Percentiles rank a stretch among this genome's conserved stretches.
These are phyloP conservation scores for Epicampocera succincta DNA, from an alignment of 2,888 invertebrate species.

Conservation along the genomic window DNA sequence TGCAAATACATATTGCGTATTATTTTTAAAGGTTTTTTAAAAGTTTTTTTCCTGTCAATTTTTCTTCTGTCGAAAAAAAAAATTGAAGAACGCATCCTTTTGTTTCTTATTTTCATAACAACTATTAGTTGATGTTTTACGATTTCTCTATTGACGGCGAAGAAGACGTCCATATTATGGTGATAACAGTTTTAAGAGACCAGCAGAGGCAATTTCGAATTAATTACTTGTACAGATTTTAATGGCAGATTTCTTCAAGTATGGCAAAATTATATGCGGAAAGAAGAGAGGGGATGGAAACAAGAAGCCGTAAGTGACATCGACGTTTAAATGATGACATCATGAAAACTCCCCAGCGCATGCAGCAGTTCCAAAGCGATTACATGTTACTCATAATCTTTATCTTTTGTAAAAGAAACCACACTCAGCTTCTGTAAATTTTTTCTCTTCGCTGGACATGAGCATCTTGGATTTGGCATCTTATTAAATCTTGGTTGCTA, in stretches of 20 bases:
- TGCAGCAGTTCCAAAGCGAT: slow-evolving; percentile 15
- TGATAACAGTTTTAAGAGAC: slow-evolving; percentile 14
- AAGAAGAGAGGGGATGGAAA: slow-evolving; percentile 37
- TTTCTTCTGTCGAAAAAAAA: background rate
- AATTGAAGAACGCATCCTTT: slow-evolving; percentile 43
- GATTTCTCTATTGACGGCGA: slow-evolving; percentile 20
- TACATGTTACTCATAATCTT: slow-evolving; percentile 3
- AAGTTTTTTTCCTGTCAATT: slow-evolving; percentile 25
- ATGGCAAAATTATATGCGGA: slow-evolving; percentile 46
- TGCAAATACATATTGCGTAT: too few species aligned
- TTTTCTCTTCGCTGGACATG: too few species aligned
- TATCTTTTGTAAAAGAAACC: too few species aligned
- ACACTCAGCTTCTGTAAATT: too few species aligned
- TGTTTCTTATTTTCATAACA: slow-evolving; percentile 28
- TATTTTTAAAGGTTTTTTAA: too few species aligned
- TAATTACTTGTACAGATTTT: slow-evolving; percentile 63
- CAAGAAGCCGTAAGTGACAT: background rate
- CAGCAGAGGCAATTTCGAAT: slow-evolving; percentile 46
- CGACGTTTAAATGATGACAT: slow-evolving; percentile 55
- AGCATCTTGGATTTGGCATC: too few species aligned
- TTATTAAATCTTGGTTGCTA: too few species aligned
- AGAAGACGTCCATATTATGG: background rate
- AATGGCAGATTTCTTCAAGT: slow-evolving; percentile 32
- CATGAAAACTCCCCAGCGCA: slow-evolving; percentile 21
- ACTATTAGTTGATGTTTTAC: slow-evolving; percentile 38